Evolutionary conservation across 2,888 invertebrate genomes (phyloP), one percentile per base, ranked within the genome.

Genomic region (Mesochorus sp.): DNA sequence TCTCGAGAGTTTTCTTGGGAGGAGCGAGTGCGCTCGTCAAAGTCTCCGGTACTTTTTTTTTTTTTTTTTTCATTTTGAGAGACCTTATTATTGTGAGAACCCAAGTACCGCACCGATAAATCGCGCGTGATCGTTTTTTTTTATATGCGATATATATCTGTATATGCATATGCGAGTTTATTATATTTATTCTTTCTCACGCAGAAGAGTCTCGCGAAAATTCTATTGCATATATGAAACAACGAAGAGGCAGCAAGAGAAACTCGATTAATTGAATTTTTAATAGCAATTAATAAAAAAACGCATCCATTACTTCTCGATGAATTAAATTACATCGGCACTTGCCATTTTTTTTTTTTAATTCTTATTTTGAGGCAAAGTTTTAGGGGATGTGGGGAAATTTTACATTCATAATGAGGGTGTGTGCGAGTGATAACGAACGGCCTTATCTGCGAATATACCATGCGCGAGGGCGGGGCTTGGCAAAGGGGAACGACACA

Each of bases 401-500:
- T n/a, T n/a, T 59, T 17, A 34, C 49, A 39, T 51, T 26, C 57
- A 14, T 21, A 12, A 17, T 47, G 42, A 55, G 57, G 17, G 24
- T 34, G 26, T 42, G 24, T 26, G 68, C 37, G 64, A 68, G 70
- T 57, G 74, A 78, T 78, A 78, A 79, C 51, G 39, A 14, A 47
- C 26, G 42, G 21, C 66, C 42, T 47, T 49, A 34, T 61, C 71
- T 66, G 59, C 62, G 73, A 26, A 72, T n/a, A n/a, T 62, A 44
- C 66, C 72, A 62, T 72, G 39, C 67, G 37, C 66, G 80, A 62
- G 75, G 82, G 82, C 82, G 82, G 78, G 82, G 76, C 81, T 77
- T 67, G 34, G n/a, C 10, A 21, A 31, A 37, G 73, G 51, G 12
- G 64, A 74, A 67, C 66, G 64, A 71, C 59, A 57, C 53, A 24